Evolutionary conservation across 2,797 vertebrate genomes (phyloP), one percentile per base, ranked within the genome.

Genomic region (Antennarius maculatus): DNA sequence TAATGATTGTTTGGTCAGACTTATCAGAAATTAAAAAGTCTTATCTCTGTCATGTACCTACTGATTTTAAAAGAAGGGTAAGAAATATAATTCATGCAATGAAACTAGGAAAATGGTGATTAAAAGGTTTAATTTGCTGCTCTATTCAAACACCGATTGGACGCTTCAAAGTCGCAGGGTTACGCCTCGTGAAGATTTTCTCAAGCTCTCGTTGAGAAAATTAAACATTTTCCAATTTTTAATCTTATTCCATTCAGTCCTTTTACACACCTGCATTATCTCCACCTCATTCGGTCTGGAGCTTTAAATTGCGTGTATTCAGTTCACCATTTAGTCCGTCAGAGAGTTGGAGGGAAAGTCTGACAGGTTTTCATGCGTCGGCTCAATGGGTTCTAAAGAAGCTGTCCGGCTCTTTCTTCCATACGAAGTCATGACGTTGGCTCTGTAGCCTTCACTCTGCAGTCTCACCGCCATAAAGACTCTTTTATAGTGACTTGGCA

Each of bases 81-180:
- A 66, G 64, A 61, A 71, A 76, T 73, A 69, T 73, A 68, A 86
- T 89, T 89, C 59, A 68, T 82, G 81, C 78, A 70, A 87, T 76
- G 69, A 47, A 37, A 58, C 43, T 31, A 5, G 18, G 51, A 75
- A 80, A 88, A 79, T 72, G 51, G 54, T 60, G 41, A 88, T 84
- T 85, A 82, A 88, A 85, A 82, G 67, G 50, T 56, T 62, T 87
- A 74, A 90, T 89, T 89, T 90, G 52, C 68, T 75, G 68, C 53
- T 72, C 82, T 81, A 89, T 91, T 91, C 85, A 90, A 74, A 83
- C 71, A 82, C 65, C 85, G 84, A 90, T 90, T 86, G 87, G 77
- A 76, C 29, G 41, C 71, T 73, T 83, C 71, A 83, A 81, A 80
- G 80, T 74, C 76, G 61, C 63, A 1, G 41, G 80, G 72, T 76